These are phyloP conservation scores for Psix sp. DNA, from an alignment of 1,140 invertebrate genomes.

Conservation along the genomic window DNA sequence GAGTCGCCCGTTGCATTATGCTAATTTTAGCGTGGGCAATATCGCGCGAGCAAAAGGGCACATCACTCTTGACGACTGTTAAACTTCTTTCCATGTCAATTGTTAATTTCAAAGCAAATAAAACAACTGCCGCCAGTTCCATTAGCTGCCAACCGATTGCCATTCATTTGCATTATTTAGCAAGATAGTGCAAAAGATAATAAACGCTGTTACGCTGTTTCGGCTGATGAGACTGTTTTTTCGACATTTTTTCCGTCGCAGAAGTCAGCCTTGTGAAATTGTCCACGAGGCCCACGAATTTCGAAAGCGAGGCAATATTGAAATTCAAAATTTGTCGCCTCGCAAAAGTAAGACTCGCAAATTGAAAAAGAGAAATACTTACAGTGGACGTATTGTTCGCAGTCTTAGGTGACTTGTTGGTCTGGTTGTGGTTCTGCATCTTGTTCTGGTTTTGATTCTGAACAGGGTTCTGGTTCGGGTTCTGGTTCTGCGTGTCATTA, in stretches of 20 bases:
- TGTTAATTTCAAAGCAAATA: slow-evolving; percentile 18
- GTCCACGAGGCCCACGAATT: too few relatives aligned
- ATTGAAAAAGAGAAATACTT: slow-evolving; percentile 7
- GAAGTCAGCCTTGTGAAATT: too few relatives aligned
- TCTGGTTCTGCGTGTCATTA: slow-evolving; percentile 33
- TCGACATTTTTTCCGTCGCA: background rate
- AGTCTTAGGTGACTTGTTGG: slow-evolving; percentile 12
- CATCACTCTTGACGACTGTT: background rate
- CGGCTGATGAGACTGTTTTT: background rate
- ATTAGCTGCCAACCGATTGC: slow-evolving; percentile 22
- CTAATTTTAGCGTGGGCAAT: slow-evolving; percentile 3
- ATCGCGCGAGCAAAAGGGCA: slow-evolving; percentile 12
- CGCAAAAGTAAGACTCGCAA: too few relatives aligned
- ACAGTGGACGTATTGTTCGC: slow-evolving; percentile 36
- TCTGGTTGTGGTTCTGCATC: slow-evolving; percentile 6
- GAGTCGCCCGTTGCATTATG: background rate
- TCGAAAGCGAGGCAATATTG: too few relatives aligned
- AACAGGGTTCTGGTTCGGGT: slow-evolving; percentile 16
- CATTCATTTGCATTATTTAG: slow-evolving; percentile 29
- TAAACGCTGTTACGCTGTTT: slow-evolving; percentile 6
- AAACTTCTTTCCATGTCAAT: slow-evolving; percentile 15
- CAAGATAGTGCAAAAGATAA: slow-evolving; percentile 22
- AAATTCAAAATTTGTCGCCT: too few relatives aligned
- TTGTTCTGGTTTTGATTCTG: slow-evolving; percentile 19
- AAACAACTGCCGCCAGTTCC: slow-evolving; percentile 7